A percentile compares a stretch with the other conserved stretches of the same genome.
Conservation (phyloP, 2,113 vertebrate genomes). For the Parus major region DNA sequence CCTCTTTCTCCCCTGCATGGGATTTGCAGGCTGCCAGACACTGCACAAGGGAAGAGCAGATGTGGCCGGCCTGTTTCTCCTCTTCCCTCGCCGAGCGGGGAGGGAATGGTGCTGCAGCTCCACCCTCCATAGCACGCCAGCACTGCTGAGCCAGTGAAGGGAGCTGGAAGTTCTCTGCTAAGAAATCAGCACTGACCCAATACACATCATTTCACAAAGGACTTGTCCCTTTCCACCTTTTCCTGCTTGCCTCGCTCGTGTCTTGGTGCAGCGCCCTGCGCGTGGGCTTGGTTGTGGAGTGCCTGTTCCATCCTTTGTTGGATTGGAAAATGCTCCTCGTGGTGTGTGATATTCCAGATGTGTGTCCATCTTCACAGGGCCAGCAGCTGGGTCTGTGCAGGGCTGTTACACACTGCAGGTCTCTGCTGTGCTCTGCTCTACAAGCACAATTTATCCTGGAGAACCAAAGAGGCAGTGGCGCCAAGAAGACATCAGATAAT, state of each 20-base stretch:
- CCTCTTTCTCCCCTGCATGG: constrained; percentile 30
- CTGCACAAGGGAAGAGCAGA: constrained; percentile 24
- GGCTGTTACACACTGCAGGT: background rate
- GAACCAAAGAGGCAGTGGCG: background rate
- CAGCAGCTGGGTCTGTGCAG: background rate
- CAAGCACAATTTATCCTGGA: background rate
- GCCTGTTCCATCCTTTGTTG: too few relatives aligned
- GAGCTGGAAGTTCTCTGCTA: background rate
- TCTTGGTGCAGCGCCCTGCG: background rate
- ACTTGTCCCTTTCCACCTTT: background rate
- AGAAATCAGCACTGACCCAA: background rate
- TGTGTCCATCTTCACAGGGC: background rate
- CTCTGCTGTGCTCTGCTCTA: background rate
- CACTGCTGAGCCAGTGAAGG: background rate
- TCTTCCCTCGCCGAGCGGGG: background rate
- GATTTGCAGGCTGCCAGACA: constrained; percentile 40
- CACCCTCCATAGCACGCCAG: constrained; percentile 15
- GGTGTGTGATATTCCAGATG: background rate
- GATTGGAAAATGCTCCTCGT: background rate
- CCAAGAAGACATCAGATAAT: constrained; percentile 52
- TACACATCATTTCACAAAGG: background rate
- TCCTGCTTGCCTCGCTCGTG: background rate
- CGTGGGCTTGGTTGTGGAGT: rapidly evolving
- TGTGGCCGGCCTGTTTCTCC: background rate
- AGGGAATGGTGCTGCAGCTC: background rate